Evolutionary conservation across 2,888 invertebrate species (phyloP), one percentile per base, ranked within the genome.

Genomic region (Onthophagus sagittarius): DNA sequence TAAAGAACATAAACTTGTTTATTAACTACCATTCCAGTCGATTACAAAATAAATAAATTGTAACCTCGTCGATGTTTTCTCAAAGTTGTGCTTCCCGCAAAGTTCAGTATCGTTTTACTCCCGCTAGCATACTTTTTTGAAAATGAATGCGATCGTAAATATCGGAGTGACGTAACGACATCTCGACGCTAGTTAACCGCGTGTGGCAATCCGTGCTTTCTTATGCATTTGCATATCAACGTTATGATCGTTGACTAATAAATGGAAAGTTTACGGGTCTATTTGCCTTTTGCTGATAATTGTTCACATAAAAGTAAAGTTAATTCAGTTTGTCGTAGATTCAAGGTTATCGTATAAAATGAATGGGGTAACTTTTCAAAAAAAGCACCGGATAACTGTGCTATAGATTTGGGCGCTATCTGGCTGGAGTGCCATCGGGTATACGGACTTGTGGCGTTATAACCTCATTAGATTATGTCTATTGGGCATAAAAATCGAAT

Each of bases 381-480:
- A 53, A 53, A 53, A 53, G 39, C 39, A 53, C 39, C 39, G 39
- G 39, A 53, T 53, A 53, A 53, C 39, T 53, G 39, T 53, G 39
- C 39, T 4, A 53, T 53, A 53, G 39, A 53, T 53, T 53, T 53
- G 39, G 39, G 4, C 39, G 39, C 39, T 53, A 53, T 53, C 39
- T 53, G 11, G 39, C 11, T 53, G 39, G 39, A 67, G 67, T 13
- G 67, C 67, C 67, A 67, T 67, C 67, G 67, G 32, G 67, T 67
- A 67, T 67, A 64, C 23, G 32, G 31, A 32, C 67, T 23, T 32
- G 67, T 67, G 67, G 67, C 67, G 67, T 67, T 67, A 67, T 67
- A 67, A 67, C 67, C 67, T 67, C 67, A 67, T 67, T 67, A 67
- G 67, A 67, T 67, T 67, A 67, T 67, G 67, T 67, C 67, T 67